phyloP scores from a whole-genome alignment of 37 sponge, comb jelly and placozoan genomes.

The Eunapius fragilis region DNA sequence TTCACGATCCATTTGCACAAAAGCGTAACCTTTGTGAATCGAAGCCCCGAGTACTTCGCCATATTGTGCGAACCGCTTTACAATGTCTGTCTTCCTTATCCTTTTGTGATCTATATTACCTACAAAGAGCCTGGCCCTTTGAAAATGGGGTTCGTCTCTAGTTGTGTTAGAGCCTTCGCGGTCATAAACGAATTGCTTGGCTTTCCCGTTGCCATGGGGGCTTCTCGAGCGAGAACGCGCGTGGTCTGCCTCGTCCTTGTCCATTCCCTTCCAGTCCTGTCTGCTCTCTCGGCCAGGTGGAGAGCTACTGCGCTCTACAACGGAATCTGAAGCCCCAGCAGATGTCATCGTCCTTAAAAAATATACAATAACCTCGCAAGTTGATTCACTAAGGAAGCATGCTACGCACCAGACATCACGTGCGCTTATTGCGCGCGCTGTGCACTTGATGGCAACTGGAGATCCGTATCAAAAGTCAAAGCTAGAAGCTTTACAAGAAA shows the following conservation, averaged over 20 bases:
- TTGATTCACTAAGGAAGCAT: background rate
- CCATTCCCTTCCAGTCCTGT: slow-evolving; percentile 29
- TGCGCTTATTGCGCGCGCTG: background rate
- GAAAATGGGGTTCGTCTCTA: slow-evolving; percentile 46
- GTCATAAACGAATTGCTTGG: background rate
- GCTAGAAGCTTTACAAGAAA: slow-evolving; percentile 51
- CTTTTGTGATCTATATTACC: slow-evolving; percentile 53
- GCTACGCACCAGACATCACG: background rate
- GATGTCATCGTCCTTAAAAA: background rate
- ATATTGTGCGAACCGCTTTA: slow-evolving; percentile 44
- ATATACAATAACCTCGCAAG: background rate
- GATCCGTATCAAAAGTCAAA: slow-evolving; percentile 2
- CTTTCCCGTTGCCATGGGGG: background rate
- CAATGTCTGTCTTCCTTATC: slow-evolving; percentile 35
- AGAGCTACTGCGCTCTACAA: slow-evolving; percentile 17
- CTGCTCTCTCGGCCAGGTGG: slow-evolving; percentile 48
- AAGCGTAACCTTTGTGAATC: slow-evolving; percentile 66
- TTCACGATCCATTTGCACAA: slow-evolving; percentile 72
- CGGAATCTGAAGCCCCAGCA: background rate
- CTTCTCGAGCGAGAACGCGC: slow-evolving; percentile 1
- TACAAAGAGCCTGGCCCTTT: slow-evolving; percentile 74
- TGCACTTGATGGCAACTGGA: slow-evolving; percentile 52
- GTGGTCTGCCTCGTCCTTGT: background rate
- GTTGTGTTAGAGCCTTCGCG: slow-evolving; percentile 38
- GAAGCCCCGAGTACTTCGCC: slow-evolving; percentile 68